Evolutionary conservation across 2,797 vertebrate genomes (phyloP), one percentile per base, ranked within the genome.

Genomic region (Meda fulgida): DNA sequence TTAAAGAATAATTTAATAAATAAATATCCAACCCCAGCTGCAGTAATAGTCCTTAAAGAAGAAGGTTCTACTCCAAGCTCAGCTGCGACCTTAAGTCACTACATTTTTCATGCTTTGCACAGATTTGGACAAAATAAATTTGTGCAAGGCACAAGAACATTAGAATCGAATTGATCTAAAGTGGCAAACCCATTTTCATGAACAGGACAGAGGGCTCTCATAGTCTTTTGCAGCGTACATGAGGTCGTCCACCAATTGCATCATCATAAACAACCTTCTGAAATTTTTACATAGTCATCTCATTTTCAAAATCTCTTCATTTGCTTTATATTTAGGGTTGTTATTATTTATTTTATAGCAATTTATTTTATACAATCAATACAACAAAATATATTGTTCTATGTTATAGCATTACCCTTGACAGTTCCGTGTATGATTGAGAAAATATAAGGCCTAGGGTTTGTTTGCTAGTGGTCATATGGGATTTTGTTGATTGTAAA

Each of bases 381-480:
- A 99, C 97, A 98, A 98, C 97, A 99, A 99, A 99, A 99, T 99
- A 99, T 96, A 99, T 96, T 95, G 66, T 80, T 85, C 84, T 79
- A 60, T 80, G 40, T 96, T 96, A 96, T 95, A 97, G 97, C 96
- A 95, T 97, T 97, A 96, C 95, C 96, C 95, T 97, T 95, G 95
- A 97, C 96, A 97, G 95, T 96, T 97, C 95, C 96, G 95, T 98
- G 96, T 97, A 98, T 97, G 98, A 95, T 96, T 97, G 97, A 97
- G 96, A 97, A 98, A 98, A 99, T 96, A 97, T 99, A 99, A 99
- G 98, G 98, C 98, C 97, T 96, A 97, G 96, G 97, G 98, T 95
- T 99, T 97, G 96, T 98, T 98, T 98, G 97, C 97, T 98, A 98
- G 97, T 99, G 98, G 97, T 98, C 96, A 96, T 96, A 97, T 96